Evolutionary conservation across 2,888 invertebrate species (phyloP).

Genomic region (Temnothorax ravouxi): DNA sequence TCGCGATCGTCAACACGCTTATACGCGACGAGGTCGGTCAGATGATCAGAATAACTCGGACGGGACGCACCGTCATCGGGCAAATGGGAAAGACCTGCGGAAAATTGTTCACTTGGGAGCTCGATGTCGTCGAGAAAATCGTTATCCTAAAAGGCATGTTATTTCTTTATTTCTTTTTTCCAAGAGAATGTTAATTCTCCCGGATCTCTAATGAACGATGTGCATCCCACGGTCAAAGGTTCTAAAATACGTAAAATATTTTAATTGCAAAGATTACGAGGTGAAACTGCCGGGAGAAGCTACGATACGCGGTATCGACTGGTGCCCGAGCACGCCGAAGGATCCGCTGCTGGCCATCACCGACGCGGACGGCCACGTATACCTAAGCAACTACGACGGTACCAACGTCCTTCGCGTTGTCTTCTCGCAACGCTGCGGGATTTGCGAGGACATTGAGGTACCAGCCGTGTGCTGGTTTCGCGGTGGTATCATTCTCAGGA

Average conservation of each 20-base stretch:
- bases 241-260: slow-evolving; percentile 25
- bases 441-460: slow-evolving; percentile 75
- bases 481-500: slow-evolving; percentile 80
- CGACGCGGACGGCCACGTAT: slow-evolving; percentile 79
- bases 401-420: slow-evolving; percentile 76
- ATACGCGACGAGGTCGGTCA: slow-evolving; percentile 79
- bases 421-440: slow-evolving; percentile 74
- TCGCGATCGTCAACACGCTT: slow-evolving; percentile 83
- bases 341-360: slow-evolving; percentile 78
- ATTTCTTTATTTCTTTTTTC: background rate
- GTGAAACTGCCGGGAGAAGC: slow-evolving; percentile 74
- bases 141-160: slow-evolving; percentile 61
- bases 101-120: slow-evolving; percentile 79
- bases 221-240: background rate
- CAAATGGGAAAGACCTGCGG: slow-evolving; percentile 80
- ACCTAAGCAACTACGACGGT: slow-evolving; percentile 77
- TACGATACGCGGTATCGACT: slow-evolving; percentile 74
- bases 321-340: slow-evolving; percentile 72
- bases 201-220: background rate
- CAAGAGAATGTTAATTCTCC: background rate
- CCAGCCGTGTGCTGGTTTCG: slow-evolving; percentile 80
- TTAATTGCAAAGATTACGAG: slow-evolving; percentile 63
- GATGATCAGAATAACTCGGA: slow-evolving; percentile 70
- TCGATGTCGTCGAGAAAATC: slow-evolving; percentile 67
- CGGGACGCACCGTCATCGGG: slow-evolving; percentile 72